phyloP scores from a whole-genome alignment of 2,888 invertebrate species.

The Penaeus monodon region DNA sequence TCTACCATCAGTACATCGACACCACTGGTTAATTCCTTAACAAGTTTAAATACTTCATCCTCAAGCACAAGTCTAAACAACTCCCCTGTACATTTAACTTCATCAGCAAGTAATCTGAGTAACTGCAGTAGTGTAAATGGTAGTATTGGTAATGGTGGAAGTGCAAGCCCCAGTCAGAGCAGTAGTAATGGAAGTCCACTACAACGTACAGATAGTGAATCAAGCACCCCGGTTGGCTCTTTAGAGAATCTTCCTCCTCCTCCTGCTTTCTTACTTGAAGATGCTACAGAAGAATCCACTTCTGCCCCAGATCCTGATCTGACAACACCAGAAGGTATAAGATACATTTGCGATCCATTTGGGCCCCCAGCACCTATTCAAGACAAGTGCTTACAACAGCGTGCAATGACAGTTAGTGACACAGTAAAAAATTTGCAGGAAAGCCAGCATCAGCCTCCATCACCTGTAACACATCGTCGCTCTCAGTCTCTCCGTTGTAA shows the following conservation, averaged over 20 bases:
- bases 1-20: conserved; percentile 45
- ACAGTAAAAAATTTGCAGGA: conserved; percentile 60
- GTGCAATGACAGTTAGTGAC: conserved; percentile 61
- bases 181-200: conserved; percentile 58
- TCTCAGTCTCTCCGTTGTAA: conserved; percentile 59
- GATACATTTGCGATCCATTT: conserved; percentile 46
- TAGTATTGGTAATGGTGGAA: conserved; percentile 31
- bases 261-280: conserved; percentile 81
- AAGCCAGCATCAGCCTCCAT: conserved; percentile 59
- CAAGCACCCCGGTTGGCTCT: conserved; percentile 69
- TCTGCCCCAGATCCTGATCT: conserved; percentile 51
- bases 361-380: conserved; percentile 61
- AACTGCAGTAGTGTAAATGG: conserved; percentile 53
- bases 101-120: conserved; percentile 47
- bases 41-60: not conserved
- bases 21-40: not conserved
- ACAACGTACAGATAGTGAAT: conserved; percentile 67
- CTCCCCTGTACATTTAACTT: conserved; percentile 45
- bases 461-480: conserved; percentile 56
- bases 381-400: conserved; percentile 57
- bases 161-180: conserved; percentile 55
- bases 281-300: conserved; percentile 47
- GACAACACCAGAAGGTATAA: conserved; percentile 62
- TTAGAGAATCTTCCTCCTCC: conserved; percentile 80
- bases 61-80: conserved; percentile 47